phyloP scores from a whole-genome alignment of 2,797 vertebrate genomes.

The Danio jaintianensis region DNA sequence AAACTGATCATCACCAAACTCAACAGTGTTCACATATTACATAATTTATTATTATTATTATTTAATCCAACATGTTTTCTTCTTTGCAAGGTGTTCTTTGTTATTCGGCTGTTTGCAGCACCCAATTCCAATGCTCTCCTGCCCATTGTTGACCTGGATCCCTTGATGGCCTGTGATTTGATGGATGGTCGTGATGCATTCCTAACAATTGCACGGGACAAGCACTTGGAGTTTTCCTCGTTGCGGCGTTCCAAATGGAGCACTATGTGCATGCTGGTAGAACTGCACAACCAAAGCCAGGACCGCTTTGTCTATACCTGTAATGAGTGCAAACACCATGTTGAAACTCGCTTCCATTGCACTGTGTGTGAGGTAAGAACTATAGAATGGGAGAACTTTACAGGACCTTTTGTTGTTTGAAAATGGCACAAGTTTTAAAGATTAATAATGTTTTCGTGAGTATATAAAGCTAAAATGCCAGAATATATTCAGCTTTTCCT shows the following conservation, averaged over 20 bases:
- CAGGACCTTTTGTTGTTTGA: no score
- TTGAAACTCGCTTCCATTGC: slow-evolving; percentile 97
- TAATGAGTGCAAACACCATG: slow-evolving; percentile 97
- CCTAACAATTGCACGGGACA: slow-evolving; percentile 93
- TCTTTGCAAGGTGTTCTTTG: slow-evolving; percentile 90
- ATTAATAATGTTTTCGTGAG: neutral
- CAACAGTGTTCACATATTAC: neutral
- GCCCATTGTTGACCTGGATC: slow-evolving; percentile 90
- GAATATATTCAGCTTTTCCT: neutral
- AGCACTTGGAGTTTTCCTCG: slow-evolving; percentile 98
- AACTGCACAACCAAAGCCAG: slow-evolving; percentile 97
- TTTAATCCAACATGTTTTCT: neutral
- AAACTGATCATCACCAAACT: no score
- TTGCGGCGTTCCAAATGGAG: slow-evolving; percentile 94
- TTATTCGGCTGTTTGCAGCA: slow-evolving; percentile 92
- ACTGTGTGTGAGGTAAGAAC: slow-evolving; percentile 93
- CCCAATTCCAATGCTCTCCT: slow-evolving; percentile 93
- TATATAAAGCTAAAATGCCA: neutral
- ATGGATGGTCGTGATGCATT: slow-evolving; percentile 99
- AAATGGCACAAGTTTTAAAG: no score
- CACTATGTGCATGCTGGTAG: slow-evolving; percentile 98
- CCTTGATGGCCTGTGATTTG: slow-evolving; percentile 92
- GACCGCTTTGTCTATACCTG: slow-evolving; percentile 98
- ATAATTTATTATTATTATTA: no score
- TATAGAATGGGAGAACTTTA: no score